Percentiles rank a stretch among this genome's conserved stretches.
These are phyloP conservation scores for Cyanoramphus novaezelandiae DNA, from an alignment of 2,113 vertebrate species.

Conservation along the genomic window DNA sequence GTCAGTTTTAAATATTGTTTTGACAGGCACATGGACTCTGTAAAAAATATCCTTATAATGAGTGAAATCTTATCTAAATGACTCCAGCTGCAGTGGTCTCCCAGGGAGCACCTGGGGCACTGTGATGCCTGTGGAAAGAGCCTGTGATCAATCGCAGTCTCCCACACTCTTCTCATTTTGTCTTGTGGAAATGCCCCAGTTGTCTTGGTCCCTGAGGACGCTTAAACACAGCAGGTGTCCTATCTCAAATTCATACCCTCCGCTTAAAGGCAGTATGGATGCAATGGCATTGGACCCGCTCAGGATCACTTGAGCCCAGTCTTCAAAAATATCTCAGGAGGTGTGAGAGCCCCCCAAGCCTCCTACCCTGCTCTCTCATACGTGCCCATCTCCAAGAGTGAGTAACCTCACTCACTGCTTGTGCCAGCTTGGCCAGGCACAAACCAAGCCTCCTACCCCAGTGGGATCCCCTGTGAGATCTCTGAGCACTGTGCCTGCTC, in stretches of 20 bases:
- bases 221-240: accelerated
- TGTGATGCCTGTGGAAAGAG: neutral
- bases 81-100: neutral
- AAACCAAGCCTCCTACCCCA: neutral
- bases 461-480: neutral
- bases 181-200: neutral
- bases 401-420: neutral
- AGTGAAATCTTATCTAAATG: neutral
- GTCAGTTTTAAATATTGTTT: neutral
- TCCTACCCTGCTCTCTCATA: accelerated
- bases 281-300: neutral
- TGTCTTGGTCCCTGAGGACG: neutral
- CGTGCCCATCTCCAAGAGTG: neutral
- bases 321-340: neutral
- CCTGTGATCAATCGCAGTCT: neutral
- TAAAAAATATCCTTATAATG: neutral
- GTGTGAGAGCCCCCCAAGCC: neutral
- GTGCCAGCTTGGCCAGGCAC: neutral
- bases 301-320: neutral
- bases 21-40: neutral
- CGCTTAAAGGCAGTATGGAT: neutral
- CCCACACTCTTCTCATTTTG: neutral
- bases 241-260: neutral
- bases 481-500: neutral
- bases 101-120: neutral